Base-by-base conservation (phyloP, 2,113 vertebrate species). In the Peromyscus polionotus region DNA sequence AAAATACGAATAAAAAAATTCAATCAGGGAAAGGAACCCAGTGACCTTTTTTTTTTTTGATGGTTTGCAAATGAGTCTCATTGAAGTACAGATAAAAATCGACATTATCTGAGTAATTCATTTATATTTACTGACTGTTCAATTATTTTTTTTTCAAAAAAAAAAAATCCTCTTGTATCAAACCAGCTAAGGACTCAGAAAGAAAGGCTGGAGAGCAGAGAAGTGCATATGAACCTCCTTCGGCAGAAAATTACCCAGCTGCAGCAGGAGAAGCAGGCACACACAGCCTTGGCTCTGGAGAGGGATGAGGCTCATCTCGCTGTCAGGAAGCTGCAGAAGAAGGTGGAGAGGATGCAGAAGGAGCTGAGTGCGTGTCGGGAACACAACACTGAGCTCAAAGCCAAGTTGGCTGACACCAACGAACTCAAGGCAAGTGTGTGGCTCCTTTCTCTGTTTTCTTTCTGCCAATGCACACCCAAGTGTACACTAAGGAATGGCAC, bases 341-440 rank as follows among this genome's bases (percentile, higher is more conserved):
- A 98, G 95, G 94, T 98, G 95, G 99, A 99, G 90, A 98, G 99
- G 89, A 97, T 99, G 79, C 99, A 99, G 97, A 98, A 98, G 54
- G 99, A 99, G 93, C 98, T 99, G 97, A 98, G 83, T 75, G 86
- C 97, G 39, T 97, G 97, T 86, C 99, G 88, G 45, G 96, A 98
- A 93, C 97, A 86, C 0, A 99, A 99, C 97, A 98, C 97, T 0
- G 99, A 99, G 93, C 99, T 99, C 90, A 99, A 99, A 98, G 99
- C 98, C 92, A 99, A 99, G 88, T 98, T 99, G 65, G 99, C 99
- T 5, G 99, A 99, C 96, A 99, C 99, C 96, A 99, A 84, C 67
- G 99, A 99, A 97, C 99, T 99, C 68, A 99, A 99, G 99, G 99
- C 99, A 98, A 98, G 98, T 97, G 94, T 79, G 76, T n/a, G 68